Percentiles rank a stretch among this genome's conserved stretches.
Evolutionary conservation across 2,113 vertebrate species (phyloP).

Genomic region (Gallinago paraguaiae): DNA sequence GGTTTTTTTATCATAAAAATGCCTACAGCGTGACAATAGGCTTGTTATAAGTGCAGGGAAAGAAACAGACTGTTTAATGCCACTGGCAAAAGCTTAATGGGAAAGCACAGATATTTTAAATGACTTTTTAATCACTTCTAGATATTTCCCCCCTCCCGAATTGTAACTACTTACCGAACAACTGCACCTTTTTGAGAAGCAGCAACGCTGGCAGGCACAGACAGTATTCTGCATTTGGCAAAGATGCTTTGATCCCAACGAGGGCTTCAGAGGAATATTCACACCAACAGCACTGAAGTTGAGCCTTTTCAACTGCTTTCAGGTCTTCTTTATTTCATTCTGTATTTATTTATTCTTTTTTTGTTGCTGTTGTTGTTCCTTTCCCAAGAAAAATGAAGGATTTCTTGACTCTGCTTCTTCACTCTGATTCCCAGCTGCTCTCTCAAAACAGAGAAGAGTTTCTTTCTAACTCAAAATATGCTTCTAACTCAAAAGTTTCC

Average conservation of each 20-base stretch:
- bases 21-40: not conserved
- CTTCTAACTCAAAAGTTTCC: not conserved
- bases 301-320: not conserved
- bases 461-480: not conserved
- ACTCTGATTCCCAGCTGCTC: not conserved
- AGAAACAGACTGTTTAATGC: not conserved
- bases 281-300: not conserved
- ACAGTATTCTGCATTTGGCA: not conserved
- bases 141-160: not conserved
- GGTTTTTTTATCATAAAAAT: not conserved
- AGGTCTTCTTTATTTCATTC: not conserved
- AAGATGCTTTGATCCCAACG: not conserved
- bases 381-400: not conserved
- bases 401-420: not conserved
- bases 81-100: not conserved
- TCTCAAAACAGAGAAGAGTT: not conserved
- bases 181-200: not conserved
- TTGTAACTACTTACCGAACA: not conserved
- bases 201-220: not conserved
- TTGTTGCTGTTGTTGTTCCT: not conserved
- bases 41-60: not conserved
- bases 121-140: conserved; percentile 36
- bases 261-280: not conserved
- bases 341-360: not conserved
- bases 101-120: conserved; percentile 24